Percentiles rank a stretch among this genome's conserved stretches.
These are phyloP conservation scores for Saccostrea cuccullata DNA, from an alignment of 1,140 invertebrate genomes.

Conservation along the genomic window DNA sequence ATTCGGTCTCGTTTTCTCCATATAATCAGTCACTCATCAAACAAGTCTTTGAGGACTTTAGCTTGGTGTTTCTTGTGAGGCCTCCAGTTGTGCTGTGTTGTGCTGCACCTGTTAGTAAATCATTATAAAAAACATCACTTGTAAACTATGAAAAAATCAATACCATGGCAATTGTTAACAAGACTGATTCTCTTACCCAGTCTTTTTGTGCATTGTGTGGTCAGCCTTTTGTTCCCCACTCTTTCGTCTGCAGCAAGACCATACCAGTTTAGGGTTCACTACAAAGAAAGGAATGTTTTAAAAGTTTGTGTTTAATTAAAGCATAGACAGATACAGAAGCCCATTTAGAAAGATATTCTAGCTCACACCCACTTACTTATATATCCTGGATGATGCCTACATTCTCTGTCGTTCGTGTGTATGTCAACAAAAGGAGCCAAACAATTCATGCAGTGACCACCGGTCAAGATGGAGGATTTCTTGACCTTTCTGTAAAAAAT, in stretches of 20 bases:
- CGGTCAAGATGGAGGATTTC: background rate
- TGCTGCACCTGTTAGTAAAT: slow-evolving; percentile 3
- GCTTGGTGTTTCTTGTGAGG: background rate
- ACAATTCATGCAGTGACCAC: slow-evolving; percentile 10
- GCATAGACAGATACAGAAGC: background rate
- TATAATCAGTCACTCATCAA: background rate
- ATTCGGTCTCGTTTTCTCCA: no score
- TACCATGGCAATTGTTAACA: no score
- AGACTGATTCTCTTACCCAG: background rate
- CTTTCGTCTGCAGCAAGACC: background rate
- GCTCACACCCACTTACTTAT: background rate
- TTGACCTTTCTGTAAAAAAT: background rate
- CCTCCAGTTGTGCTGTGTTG: slow-evolving; percentile 15
- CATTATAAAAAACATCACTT: background rate
- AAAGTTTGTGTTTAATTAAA: background rate
- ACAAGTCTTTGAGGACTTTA: background rate
- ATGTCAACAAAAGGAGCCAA: background rate
- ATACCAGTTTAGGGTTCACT: background rate
- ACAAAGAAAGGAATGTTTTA: background rate
- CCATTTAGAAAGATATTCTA: background rate
- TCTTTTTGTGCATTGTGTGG: background rate
- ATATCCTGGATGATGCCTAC: slow-evolving; percentile 11
- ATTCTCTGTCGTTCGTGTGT: background rate
- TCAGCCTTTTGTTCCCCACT: background rate
- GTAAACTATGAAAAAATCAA: no score